Conservation (phyloP, 2,113 vertebrate genomes). For the Phaethornis superciliosus region DNA sequence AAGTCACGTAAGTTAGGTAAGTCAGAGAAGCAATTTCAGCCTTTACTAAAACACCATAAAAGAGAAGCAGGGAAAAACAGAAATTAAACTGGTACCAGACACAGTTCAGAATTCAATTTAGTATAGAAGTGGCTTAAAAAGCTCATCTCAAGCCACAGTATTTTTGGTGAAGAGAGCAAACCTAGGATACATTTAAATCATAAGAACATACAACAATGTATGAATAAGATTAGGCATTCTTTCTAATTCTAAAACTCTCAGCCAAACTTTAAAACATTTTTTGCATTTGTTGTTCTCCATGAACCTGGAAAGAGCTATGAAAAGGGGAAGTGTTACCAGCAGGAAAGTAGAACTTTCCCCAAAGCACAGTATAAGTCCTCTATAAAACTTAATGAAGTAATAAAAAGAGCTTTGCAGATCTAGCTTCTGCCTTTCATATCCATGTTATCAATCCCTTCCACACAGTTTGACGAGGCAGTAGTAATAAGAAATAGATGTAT, state of each 20-base stretch:
- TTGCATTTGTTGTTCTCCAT: background rate
- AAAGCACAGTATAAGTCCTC: background rate
- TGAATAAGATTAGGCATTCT: background rate
- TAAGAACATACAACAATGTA: background rate
- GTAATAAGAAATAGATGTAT: background rate
- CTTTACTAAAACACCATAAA: background rate
- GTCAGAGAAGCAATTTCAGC: background rate
- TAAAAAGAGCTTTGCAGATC: background rate
- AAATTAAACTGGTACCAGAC: background rate
- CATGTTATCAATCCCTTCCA: background rate
- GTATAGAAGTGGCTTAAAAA: background rate
- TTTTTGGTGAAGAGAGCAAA: background rate
- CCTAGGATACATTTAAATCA: background rate
- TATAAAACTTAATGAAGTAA: background rate
- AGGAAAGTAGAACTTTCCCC: background rate
- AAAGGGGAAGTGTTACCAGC: background rate
- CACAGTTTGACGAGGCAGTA: background rate
- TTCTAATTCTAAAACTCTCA: background rate
- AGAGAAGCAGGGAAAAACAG: background rate
- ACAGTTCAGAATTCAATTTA: background rate
- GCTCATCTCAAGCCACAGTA: background rate
- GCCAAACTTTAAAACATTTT: background rate
- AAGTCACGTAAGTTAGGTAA: background rate
- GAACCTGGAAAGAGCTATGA: background rate
- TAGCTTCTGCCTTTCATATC: background rate